A percentile compares a stretch with the other conserved stretches of the same genome.
Evolutionary conservation across 1,140 invertebrate species (phyloP).

Genomic region (Apis dorsata): DNA sequence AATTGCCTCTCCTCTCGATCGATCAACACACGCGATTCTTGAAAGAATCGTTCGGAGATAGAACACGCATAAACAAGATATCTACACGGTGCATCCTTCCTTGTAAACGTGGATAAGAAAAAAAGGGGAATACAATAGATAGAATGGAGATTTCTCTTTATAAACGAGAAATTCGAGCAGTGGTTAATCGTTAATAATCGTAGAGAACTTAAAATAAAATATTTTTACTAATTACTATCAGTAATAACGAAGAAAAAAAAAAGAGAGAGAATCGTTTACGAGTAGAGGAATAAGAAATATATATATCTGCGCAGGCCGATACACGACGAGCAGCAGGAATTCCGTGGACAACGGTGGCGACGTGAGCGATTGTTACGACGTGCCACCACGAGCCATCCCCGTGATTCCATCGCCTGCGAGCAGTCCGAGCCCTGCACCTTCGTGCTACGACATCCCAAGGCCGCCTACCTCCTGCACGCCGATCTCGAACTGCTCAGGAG

Average conservation of each 20-base stretch:
- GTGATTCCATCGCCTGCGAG: slow-evolving; percentile 79
- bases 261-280: too few relatives aligned
- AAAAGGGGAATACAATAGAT: too few relatives aligned
- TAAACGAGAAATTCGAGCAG: too few relatives aligned
- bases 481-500: slow-evolving; percentile 76
- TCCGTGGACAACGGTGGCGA: slow-evolving; percentile 73
- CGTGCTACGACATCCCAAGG: slow-evolving; percentile 81
- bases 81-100: too few relatives aligned
- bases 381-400: slow-evolving; percentile 83
- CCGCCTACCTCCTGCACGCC: slow-evolving; percentile 76
- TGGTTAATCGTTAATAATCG: too few relatives aligned
- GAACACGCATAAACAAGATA: too few relatives aligned
- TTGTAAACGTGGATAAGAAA: too few relatives aligned
- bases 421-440: slow-evolving; percentile 75
- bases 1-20: neutral
- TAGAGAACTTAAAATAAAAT: too few relatives aligned
- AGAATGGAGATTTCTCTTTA: too few relatives aligned
- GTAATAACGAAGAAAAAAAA: too few relatives aligned
- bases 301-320: slow-evolving; percentile 64
- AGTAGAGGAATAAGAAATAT: too few relatives aligned
- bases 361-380: slow-evolving; percentile 82
- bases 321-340: slow-evolving; percentile 67
- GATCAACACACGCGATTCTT: neutral
- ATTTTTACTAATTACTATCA: too few relatives aligned
- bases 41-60: neutral